Percentiles rank a stretch among this genome's conserved stretches.
Conservation (phyloP, 2,113 vertebrate species). For the Machaerirhynchus nigripectus region DNA sequence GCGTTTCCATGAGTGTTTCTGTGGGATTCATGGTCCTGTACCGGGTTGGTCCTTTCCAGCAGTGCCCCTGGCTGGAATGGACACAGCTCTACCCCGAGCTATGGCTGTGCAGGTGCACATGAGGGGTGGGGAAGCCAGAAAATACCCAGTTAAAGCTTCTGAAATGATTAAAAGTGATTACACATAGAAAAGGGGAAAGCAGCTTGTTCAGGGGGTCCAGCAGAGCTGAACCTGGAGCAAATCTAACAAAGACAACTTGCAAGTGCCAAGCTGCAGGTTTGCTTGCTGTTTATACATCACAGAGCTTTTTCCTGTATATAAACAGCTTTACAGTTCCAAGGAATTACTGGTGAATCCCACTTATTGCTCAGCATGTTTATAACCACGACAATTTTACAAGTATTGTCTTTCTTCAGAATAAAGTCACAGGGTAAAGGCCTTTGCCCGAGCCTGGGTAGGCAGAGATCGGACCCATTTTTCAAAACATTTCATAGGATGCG, state of each 20-base stretch:
- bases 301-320: background rate
- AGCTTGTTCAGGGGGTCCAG: background rate
- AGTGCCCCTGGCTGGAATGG: background rate
- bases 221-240: background rate
- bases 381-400: background rate
- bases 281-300: background rate
- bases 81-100: background rate
- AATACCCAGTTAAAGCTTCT: background rate
- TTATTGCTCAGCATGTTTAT: background rate
- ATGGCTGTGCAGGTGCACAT: fast-evolving
- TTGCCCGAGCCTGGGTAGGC: background rate
- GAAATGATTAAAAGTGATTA: background rate
- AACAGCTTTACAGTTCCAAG: background rate
- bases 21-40: background rate
- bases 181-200: background rate
- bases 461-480: background rate
- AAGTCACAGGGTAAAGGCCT: background rate
- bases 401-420: background rate
- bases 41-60: background rate
- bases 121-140: background rate
- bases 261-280: background rate
- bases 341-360: fast-evolving
- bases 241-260: fast-evolving
- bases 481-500: background rate
- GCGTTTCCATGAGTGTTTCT: background rate